Percentiles rank a stretch among this genome's conserved stretches.
phyloP scores from a whole-genome alignment of 1,140 invertebrate species.

The Mercenaria mercenaria region DNA sequence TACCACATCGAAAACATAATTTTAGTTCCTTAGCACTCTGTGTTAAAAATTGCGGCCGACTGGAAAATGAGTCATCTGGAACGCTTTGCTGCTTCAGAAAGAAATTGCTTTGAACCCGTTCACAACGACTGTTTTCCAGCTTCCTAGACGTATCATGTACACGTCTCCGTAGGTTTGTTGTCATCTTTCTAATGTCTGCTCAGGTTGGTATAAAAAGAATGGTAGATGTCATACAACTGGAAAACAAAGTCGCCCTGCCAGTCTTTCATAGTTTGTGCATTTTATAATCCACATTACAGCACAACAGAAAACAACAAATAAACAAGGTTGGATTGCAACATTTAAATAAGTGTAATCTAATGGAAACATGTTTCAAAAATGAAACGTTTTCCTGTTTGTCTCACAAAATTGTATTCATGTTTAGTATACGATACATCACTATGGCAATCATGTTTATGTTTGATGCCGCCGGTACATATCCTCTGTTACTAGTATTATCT shows the following conservation, averaged over 20 bases:
- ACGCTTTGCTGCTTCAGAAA: neutral
- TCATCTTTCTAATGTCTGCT: neutral
- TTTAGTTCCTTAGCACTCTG: neutral
- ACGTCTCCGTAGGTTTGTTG: slow-evolving; percentile 50
- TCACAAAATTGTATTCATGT: no score
- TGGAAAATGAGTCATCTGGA: neutral
- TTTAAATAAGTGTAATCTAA: no score
- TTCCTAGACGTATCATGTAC: slow-evolving; percentile 53
- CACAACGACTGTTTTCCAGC: slow-evolving; percentile 41
- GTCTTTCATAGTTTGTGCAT: neutral
- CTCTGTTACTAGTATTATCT: no score
- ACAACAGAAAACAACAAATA: neutral
- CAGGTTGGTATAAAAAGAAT: slow-evolving; percentile 3
- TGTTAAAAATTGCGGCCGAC: slow-evolving; percentile 7
- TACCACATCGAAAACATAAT: neutral
- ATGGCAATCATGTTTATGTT: no score
- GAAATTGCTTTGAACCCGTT: slow-evolving; percentile 13
- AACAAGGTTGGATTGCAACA: no score
- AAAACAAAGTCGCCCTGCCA: slow-evolving; percentile 55
- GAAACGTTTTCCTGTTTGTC: no score
- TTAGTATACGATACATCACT: no score
- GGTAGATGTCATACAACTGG: slow-evolving; percentile 61
- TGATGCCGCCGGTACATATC: no score
- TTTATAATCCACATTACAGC: neutral
- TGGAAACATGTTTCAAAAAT: neutral